Evolutionary conservation across 1,140 invertebrate genomes (phyloP).

Genomic region (Piezodorus guildinii): DNA sequence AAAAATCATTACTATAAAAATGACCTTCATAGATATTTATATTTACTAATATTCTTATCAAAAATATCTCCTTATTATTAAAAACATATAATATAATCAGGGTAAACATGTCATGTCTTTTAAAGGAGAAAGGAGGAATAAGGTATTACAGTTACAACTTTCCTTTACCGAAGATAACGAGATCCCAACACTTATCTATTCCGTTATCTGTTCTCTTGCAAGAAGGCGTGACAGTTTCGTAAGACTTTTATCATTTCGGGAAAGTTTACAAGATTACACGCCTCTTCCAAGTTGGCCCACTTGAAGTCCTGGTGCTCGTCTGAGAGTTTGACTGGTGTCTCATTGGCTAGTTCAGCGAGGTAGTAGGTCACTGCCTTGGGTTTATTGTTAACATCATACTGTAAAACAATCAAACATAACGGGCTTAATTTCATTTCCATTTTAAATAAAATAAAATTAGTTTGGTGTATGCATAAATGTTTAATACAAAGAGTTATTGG

Average conservation of each 20-base stretch:
- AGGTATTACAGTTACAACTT: too few relatives aligned
- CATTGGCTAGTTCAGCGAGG: neutral
- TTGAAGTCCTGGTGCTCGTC: slow-evolving; percentile 10
- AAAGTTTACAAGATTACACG: slow-evolving; percentile 10
- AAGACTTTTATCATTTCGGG: neutral
- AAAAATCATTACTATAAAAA: too few relatives aligned
- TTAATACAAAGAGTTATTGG: too few relatives aligned
- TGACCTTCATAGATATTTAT: too few relatives aligned
- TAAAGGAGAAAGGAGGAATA: too few relatives aligned
- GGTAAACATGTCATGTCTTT: too few relatives aligned
- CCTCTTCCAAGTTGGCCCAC: slow-evolving; percentile 5
- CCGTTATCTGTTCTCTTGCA: neutral
- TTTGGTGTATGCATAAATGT: too few relatives aligned
- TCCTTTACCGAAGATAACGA: too few relatives aligned
- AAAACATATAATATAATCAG: too few relatives aligned
- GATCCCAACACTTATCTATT: too few relatives aligned
- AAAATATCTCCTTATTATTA: too few relatives aligned
- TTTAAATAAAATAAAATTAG: neutral
- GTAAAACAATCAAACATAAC: neutral
- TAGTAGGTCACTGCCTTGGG: slow-evolving; percentile 7
- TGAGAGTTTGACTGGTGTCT: slow-evolving; percentile 8
- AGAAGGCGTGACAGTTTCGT: neutral
- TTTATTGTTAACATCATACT: slow-evolving; percentile 9
- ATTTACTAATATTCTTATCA: too few relatives aligned
- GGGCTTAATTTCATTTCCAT: neutral